Base-by-base conservation (phyloP, 2,888 invertebrate genomes). In the Euplagia quadripunctaria region DNA sequence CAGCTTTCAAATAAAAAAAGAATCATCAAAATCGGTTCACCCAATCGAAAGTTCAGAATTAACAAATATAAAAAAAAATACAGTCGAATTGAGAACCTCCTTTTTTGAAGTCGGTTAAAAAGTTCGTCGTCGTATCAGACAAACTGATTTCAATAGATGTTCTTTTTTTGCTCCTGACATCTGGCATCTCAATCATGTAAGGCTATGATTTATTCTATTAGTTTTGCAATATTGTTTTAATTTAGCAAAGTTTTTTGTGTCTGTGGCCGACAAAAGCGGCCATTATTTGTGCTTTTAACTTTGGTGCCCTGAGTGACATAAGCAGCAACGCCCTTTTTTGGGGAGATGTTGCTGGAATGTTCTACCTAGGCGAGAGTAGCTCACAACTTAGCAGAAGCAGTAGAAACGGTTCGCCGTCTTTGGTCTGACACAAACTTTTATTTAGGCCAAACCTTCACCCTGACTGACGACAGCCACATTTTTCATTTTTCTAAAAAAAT, bases 101-200 rank as follows among this genome's bases (percentile, higher is more conserved):
- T n/a, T n/a, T n/a, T n/a, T n/a, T n/a, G n/a, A n/a, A n/a, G n/a
- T n/a, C n/a, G n/a, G n/a, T n/a, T n/a, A n/a, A n/a, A n/a, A n/a
- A n/a, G n/a, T n/a, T n/a, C n/a, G n/a, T n/a, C n/a, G n/a, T n/a
- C 58, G 20, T 20, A 20, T 58, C 11, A 20, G 20, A 58, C 20
- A 58, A 55, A 58, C 58, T 58, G 20, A 20, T 20, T 20, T 58
- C 11, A 58, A 20, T 20, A 58, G 58, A 58, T 58, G 58, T 12
- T 58, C 3, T 58, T n/a, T 58, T 58, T 64, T 65, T 65, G 12
- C 49, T n/a, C 46, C 7, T 65, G 46, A 65, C 65, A 17, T 65
- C 65, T 43, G 58, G 58, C 20, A 58, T 20, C 58, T 4, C 20
- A 58, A 58, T 58, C 58, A 58, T 58, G 12, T 20, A 20, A 58